phyloP scores from a whole-genome alignment of 2,888 invertebrate species.

The Nebria brevicollis region DNA sequence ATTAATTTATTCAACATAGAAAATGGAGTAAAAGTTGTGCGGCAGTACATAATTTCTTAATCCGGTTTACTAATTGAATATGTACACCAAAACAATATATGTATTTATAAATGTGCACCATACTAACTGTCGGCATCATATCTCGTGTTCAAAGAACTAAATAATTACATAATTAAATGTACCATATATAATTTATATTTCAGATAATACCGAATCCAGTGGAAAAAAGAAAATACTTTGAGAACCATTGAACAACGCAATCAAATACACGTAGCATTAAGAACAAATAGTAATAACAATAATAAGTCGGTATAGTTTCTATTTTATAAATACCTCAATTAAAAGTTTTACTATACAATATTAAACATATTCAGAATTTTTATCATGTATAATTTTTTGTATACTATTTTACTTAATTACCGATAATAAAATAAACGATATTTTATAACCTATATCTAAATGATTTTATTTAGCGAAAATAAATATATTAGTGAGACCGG shows the following conservation, averaged over 20 bases:
- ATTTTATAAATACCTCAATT: not conserved
- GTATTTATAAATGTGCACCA: constrained; percentile 28
- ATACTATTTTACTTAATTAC: not conserved
- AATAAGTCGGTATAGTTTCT: not conserved
- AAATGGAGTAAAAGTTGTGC: no score
- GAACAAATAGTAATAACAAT: not conserved
- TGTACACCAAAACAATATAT: not conserved
- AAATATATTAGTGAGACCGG: no score
- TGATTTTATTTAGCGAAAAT: not conserved
- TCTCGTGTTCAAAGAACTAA: no score
- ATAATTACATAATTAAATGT: no score
- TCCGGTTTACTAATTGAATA: not conserved
- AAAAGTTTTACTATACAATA: not conserved
- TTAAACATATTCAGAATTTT: not conserved
- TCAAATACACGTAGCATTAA: not conserved
- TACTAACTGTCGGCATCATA: no score
- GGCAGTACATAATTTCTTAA: no score
- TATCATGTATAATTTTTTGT: not conserved
- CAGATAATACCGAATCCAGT: constrained; percentile 85
- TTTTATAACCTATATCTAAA: not conserved
- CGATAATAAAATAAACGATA: not conserved
- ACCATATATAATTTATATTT: constrained; percentile 56
- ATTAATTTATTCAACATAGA: no score
- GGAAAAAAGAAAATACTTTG: constrained; percentile 83
- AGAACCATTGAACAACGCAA: constrained; percentile 65